phyloP scores from a whole-genome alignment of 2,797 vertebrate species.

The Mus spretus region DNA sequence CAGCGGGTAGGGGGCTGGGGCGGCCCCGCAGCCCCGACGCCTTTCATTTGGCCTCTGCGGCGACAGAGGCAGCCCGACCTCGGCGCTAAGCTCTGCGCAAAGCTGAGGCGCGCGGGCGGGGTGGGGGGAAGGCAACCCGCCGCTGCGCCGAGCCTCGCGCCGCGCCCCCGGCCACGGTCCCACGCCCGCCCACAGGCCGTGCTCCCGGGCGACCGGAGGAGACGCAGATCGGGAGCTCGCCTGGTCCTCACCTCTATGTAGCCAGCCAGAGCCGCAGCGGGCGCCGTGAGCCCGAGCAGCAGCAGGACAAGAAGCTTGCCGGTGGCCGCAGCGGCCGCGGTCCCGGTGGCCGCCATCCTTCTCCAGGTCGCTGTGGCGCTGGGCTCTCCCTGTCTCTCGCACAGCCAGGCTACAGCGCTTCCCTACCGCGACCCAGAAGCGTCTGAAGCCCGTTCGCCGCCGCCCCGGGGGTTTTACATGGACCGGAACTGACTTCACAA shows the following conservation, averaged over 20 bases:
- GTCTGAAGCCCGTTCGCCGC: slow-evolving; percentile 81
- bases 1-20: slow-evolving; percentile 38
- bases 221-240: background rate
- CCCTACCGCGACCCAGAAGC: slow-evolving; percentile 77
- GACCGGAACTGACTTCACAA: slow-evolving; percentile 87
- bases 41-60: slow-evolving; percentile 90
- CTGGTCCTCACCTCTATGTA: slow-evolving; percentile 94
- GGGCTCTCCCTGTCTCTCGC: background rate
- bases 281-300: slow-evolving; percentile 91
- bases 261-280: slow-evolving; percentile 90
- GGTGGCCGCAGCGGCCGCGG: slow-evolving; percentile 80
- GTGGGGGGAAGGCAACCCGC: slow-evolving; percentile 16
- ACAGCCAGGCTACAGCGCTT: accelerated
- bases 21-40: slow-evolving; percentile 80
- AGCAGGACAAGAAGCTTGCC: slow-evolving; percentile 89
- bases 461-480: slow-evolving; percentile 79
- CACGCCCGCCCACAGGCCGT: slow-evolving; percentile 9
- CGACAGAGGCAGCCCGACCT: slow-evolving; percentile 72
- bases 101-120: slow-evolving; percentile 40
- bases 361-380: slow-evolving; percentile 50
- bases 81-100: slow-evolving; percentile 80
- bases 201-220: background rate
- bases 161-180: slow-evolving; percentile 21
- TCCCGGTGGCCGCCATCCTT: slow-evolving; percentile 78
- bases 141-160: slow-evolving; percentile 49